Base-by-base conservation (phyloP, 2,113 vertebrate species). In the Pomatorhinus ruficollis region DNA sequence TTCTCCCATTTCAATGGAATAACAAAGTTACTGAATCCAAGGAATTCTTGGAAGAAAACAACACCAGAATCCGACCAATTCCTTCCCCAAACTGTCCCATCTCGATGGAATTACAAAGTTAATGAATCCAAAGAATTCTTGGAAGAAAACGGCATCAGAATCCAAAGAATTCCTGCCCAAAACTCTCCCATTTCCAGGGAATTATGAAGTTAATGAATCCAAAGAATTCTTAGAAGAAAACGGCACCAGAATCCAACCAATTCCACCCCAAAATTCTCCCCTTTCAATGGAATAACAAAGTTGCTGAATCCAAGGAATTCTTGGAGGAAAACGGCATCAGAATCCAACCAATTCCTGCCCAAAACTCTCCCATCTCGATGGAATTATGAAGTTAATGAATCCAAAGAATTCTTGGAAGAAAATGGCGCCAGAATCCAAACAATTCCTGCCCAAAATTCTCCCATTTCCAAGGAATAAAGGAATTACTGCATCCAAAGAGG, bases 91-190 rank as follows among this genome's bases (percentile, higher is more conserved):
- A 40, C 1, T 49, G 24, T 21, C 25, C 45, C 4, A 22, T 37
- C 50, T 15, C 5, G 2, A 50, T 0, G 1, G 25, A 50, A 69
- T 30, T 11, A 50, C 1, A 0, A 6, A 50, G 4, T 28, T 20
- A 9, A 2, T 11, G 12, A 4, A 35, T 20, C 65, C 17, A 49
- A 35, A 49, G 44, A 37, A 49, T 37, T 69, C n/a, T 5, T 65
- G 21, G 63, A 45, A 45, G 10, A 2, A 47, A 66, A 25, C 2
- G 11, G 52, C 5, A 18, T 1, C 52, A 28, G 50, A 68, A 35
- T 27, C 44, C 45, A 37, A 69, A 6, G n/a, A 50, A 50, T 50
- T 37, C 25, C 37, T 18, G 8, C 24, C 45, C 18, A 6, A 20
- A 39, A 23, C 1, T 17, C 28, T 4, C 7, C 35, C 1, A 14